Base-by-base conservation (phyloP, 2,113 vertebrate genomes). In the Microcebus griseorufus region DNA sequence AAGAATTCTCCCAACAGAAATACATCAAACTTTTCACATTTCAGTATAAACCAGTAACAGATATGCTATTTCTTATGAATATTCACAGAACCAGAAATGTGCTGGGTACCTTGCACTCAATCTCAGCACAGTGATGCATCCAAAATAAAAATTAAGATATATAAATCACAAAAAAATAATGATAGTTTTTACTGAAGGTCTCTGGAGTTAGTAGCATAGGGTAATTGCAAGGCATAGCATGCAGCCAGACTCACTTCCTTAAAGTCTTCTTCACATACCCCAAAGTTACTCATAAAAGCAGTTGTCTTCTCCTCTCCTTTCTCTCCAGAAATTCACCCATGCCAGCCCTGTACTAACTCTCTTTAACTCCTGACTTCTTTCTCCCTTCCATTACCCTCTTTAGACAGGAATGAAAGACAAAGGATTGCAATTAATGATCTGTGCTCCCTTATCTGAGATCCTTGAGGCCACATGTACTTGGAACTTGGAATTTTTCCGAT, bases 121-220 rank as follows among this genome's bases (percentile, higher is more conserved):
- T 83, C 39, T 97, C 23, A 62, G 88, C 14, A 27, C 32, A 78
- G 25, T 14, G 14, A 64, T 22, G 12, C 5, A 39, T 78, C 14
- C n/a, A 91, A 95, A 94, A 92, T 88, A 79, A 94, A 95, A 88
- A 37, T 51, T 27, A 90, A 84, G 92, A 62, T 53, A 88, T n/a
- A 48, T 51, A 79, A 83, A 92, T 45, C 53, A 88, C 60, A 72
- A 87, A 88, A 88, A 94, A 87, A 58, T 75, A 96, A 93, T 45
- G 25, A 6, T 55, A 64, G 65, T 25, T 78, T 88, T 94, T 72
- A 78, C 37, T 23, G n/a, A 83, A 78, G 32, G 45, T 88, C 53
- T 29, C 42, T 65, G 83, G 25, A 91, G 81, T 83, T 72, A 65
- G 88, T 88, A 79, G 78, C 78, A 80, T 29, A 39, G 45, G 48